These are phyloP conservation scores for Bombus affinis DNA, from an alignment of 1,140 invertebrate genomes.

Conservation along the genomic window DNA sequence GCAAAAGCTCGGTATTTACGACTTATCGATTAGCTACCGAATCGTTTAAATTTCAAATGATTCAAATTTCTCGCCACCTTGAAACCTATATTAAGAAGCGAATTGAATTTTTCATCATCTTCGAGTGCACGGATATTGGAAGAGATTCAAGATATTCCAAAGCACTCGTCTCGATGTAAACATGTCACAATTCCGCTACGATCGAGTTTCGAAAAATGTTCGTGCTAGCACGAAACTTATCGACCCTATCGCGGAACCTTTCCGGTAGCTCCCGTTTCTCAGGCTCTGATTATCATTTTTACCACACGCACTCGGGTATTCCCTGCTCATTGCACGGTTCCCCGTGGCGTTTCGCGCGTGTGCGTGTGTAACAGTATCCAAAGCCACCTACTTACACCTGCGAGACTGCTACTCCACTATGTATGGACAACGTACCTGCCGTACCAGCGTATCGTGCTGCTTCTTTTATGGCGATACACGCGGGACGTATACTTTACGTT, in stretches of 20 bases:
- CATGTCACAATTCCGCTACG: background rate
- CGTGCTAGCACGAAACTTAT: slow-evolving; percentile 41
- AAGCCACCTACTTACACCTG: slow-evolving; percentile 53
- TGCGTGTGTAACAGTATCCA: slow-evolving; percentile 53
- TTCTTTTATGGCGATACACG: slow-evolving; percentile 12
- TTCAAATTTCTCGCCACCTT: no score
- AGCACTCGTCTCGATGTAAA: background rate
- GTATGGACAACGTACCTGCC: slow-evolving; percentile 15
- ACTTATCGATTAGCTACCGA: no score
- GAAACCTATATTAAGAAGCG: background rate
- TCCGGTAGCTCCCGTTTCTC: slow-evolving; percentile 56
- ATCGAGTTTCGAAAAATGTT: slow-evolving; percentile 13
- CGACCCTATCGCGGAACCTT: slow-evolving; percentile 44
- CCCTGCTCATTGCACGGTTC: background rate
- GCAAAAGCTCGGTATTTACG: background rate
- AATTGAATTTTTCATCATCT: background rate
- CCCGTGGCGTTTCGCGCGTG: background rate
- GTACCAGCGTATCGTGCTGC: slow-evolving; percentile 13
- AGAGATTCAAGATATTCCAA: background rate
- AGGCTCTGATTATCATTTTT: slow-evolving; percentile 61
- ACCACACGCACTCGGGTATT: slow-evolving; percentile 4
- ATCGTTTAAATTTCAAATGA: no score
- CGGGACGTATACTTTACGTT: background rate
- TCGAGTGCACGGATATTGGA: no score
- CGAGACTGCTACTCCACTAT: background rate